A percentile compares a stretch with the other conserved stretches of the same genome.
These are phyloP conservation scores for Tachysurus fulvidraco DNA, from an alignment of 2,113 vertebrate genomes.

Conservation along the genomic window DNA sequence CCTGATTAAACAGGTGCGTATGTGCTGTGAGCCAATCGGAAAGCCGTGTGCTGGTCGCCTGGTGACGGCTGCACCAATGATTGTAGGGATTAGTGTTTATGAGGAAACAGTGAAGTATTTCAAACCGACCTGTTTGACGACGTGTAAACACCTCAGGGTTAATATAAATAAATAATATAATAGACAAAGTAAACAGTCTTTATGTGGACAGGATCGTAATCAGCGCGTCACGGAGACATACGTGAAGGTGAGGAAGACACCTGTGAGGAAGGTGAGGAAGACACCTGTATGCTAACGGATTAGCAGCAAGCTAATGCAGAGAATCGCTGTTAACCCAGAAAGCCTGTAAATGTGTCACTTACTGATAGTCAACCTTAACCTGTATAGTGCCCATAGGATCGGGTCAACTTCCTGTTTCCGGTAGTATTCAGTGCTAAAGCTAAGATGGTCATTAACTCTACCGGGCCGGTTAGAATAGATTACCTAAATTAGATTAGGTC, in stretches of 20 bases:
- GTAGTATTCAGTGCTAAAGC: not conserved
- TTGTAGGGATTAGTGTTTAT: slow-evolving; percentile 52
- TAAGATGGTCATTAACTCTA: not conserved
- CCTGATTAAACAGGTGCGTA: not conserved
- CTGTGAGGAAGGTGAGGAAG: too few relatives aligned
- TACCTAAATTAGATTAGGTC: too few relatives aligned
- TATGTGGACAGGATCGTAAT: not conserved
- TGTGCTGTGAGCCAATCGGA: slow-evolving; percentile 55
- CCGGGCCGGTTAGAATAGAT: not conserved
- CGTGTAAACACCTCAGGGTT: not conserved
- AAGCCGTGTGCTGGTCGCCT: slow-evolving; percentile 64
- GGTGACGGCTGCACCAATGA: slow-evolving; percentile 69
- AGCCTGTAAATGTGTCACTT: too few relatives aligned
- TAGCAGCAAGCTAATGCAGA: too few relatives aligned
- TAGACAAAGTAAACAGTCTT: too few relatives aligned
- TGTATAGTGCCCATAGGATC: not conserved
- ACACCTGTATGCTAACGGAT: not conserved
- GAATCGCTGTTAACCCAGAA: too few relatives aligned
- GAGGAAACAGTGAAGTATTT: slow-evolving; percentile 52
- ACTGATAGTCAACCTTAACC: too few relatives aligned
- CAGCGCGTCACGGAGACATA: not conserved
- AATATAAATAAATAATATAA: not conserved
- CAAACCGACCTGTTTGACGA: slow-evolving; percentile 48
- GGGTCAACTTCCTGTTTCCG: not conserved
- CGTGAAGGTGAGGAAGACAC: not conserved